These are phyloP conservation scores for Ostrea denselamellosa DNA, from an alignment of 1,140 invertebrate genomes.

Conservation along the genomic window DNA sequence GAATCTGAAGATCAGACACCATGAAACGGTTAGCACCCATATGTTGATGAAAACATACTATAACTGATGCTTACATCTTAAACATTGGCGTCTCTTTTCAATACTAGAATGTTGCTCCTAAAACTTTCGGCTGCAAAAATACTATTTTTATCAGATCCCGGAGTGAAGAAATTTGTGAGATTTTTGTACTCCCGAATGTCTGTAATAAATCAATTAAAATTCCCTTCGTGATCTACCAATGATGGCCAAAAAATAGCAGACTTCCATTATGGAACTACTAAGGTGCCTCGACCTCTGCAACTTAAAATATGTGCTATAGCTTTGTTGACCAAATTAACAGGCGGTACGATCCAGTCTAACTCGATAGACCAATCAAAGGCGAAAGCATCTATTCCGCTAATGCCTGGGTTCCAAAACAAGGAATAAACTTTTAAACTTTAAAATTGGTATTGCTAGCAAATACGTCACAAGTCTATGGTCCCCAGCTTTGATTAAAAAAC, in stretches of 20 bases:
- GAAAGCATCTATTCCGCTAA: conserved; percentile 48
- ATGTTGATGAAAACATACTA: too few relatives aligned
- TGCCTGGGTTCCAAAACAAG: conserved; percentile 36
- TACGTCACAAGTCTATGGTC: not conserved
- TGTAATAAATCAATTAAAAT: conserved; percentile 22
- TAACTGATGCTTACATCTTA: too few relatives aligned
- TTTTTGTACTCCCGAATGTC: not conserved
- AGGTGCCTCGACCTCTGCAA: not conserved
- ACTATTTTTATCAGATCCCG: conserved; percentile 21
- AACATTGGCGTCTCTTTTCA: not conserved
- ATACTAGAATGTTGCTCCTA: not conserved
- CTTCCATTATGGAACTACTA: conserved; percentile 45
- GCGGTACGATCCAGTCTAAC: conserved; percentile 40
- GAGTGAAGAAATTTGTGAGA: not conserved
- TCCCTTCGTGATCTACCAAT: not conserved
- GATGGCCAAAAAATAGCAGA: not conserved
- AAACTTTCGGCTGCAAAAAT: conserved; percentile 24
- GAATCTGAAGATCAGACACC: too few relatives aligned
- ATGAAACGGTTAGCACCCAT: too few relatives aligned
- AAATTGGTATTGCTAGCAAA: conserved; percentile 5
- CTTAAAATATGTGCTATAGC: not conserved
- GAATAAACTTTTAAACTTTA: conserved; percentile 47
- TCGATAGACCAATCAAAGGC: conserved; percentile 42
- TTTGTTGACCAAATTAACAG: not conserved
- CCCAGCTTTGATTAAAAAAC: not conserved